phyloP scores from a whole-genome alignment of 2,888 invertebrate species.

The Temnothorax ravouxi region DNA sequence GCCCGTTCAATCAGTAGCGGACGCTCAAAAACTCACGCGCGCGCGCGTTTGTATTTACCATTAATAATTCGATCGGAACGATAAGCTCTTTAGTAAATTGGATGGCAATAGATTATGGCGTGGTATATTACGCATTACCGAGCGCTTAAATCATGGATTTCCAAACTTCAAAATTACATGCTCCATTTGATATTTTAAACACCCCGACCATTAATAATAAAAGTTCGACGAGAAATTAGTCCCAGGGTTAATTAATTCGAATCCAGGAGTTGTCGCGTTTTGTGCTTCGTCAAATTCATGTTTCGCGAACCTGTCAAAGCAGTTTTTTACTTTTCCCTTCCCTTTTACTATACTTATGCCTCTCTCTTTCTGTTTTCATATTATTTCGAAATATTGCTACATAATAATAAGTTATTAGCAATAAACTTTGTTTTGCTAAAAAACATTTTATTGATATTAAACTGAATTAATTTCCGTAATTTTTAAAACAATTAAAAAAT shows the following conservation, averaged over 20 bases:
- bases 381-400: conserved; percentile 1
- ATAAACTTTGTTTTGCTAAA: background rate
- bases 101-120: conserved; percentile 30
- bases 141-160: conserved; percentile 31
- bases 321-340: background rate
- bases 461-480: background rate
- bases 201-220: background rate
- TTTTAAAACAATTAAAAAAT: background rate
- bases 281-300: background rate
- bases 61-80: conserved; percentile 43
- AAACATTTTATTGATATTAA: background rate
- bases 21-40: conserved; percentile 27
- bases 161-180: conserved; percentile 12
- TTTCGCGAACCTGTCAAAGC: background rate
- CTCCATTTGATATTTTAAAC: background rate
- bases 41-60: background rate
- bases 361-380: background rate
- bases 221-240: conserved; percentile 17
- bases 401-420: background rate
- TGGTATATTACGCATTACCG: background rate
- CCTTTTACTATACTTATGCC: background rate
- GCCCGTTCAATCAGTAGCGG: conserved; percentile 4
- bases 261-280: background rate
- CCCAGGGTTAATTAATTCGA: background rate
- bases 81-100: conserved; percentile 53